phyloP scores from a whole-genome alignment of 2,888 invertebrate species.

The Polydrusus pterygomalis region DNA sequence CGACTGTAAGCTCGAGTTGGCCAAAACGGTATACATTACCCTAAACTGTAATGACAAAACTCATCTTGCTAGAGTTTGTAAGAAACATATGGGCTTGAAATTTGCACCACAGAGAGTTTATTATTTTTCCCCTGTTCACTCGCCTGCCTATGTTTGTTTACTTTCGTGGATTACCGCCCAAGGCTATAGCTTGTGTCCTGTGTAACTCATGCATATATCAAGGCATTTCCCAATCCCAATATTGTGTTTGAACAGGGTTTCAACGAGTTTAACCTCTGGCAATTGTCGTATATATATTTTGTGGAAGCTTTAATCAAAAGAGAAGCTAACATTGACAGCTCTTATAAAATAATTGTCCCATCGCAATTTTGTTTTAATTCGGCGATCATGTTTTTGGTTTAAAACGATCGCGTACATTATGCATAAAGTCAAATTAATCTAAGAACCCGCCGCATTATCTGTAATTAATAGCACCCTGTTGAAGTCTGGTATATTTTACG shows the following conservation, averaged over 20 bases:
- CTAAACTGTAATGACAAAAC: background rate
- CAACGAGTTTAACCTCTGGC: slow-evolving; percentile 12
- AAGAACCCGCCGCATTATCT: too few relatives aligned
- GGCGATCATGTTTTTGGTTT: too few relatives aligned
- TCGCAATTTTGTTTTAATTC: too few relatives aligned
- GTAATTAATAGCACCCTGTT: too few relatives aligned
- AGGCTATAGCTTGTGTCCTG: slow-evolving; percentile 39
- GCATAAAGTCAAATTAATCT: too few relatives aligned
- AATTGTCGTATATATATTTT: slow-evolving; percentile 3
- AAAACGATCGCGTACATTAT: too few relatives aligned
- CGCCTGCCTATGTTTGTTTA: slow-evolving; percentile 44
- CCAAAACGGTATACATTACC: too few relatives aligned
- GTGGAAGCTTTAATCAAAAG: background rate
- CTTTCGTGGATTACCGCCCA: slow-evolving; percentile 42
- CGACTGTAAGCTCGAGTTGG: too few relatives aligned
- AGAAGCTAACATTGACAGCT: background rate
- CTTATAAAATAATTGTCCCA: too few relatives aligned
- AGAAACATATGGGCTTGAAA: slow-evolving; percentile 16
- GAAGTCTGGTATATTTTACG: too few relatives aligned
- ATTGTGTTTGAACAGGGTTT: slow-evolving; percentile 25
- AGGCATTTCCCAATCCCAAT: slow-evolving; percentile 19
- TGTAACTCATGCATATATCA: slow-evolving; percentile 24
- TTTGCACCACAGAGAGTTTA: slow-evolving; percentile 36
- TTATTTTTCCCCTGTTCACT: slow-evolving; percentile 43
- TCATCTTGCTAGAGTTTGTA: slow-evolving; percentile 25